Base-by-base conservation (phyloP, 2,797 vertebrate species). In the Leptodactylus fallax region DNA sequence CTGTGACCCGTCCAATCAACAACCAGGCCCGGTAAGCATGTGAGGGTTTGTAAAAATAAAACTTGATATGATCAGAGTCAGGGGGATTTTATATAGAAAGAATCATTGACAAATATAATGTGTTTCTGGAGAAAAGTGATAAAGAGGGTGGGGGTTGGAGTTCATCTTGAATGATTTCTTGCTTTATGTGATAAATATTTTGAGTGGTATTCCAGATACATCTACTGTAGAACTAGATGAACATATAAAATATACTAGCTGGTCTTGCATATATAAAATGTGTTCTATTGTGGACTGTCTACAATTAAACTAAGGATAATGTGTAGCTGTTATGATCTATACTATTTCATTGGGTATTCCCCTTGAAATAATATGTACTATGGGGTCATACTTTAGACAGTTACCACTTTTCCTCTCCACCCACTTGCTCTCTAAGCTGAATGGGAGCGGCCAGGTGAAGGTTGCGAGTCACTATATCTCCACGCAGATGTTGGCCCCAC, bases 381-480 rank as follows among this genome's bases (percentile, higher is more conserved):
- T 85, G 69, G 53, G 36, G 55, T 71, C 19, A 76, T 78, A 25
- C 81, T 69, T 47, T 78, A 61, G 12, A 78, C 17, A 83, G 60
- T 87, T 83, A 79, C 51, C 61, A 69, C 81, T 36, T 87, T 56
- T 87, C 79, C 61, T 88, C 74, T 84, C 76, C 92, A 65, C 56
- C 93, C 90, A 92, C 91, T 94, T 93, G 91, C 91, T 87, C 92
- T 93, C 92, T 92, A 95, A 98, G 97, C 94, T 98, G 93, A 98
- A 97, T 92, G 97, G 97, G 95, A 97, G 97, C 93, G 96, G 96
- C 92, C 97, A 97, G 94, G 95, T 98, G 91, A 98, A 97, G 95
- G 96, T 97, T 91, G 94, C 97, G 93, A 96, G 96, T 94, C 97
- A 97, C 95, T 98, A 97, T 95, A 96, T 98, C 94, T 95, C 97